Evolutionary conservation across 1,140 invertebrate genomes (phyloP).

Genomic region (Anadara kagoshimensis): DNA sequence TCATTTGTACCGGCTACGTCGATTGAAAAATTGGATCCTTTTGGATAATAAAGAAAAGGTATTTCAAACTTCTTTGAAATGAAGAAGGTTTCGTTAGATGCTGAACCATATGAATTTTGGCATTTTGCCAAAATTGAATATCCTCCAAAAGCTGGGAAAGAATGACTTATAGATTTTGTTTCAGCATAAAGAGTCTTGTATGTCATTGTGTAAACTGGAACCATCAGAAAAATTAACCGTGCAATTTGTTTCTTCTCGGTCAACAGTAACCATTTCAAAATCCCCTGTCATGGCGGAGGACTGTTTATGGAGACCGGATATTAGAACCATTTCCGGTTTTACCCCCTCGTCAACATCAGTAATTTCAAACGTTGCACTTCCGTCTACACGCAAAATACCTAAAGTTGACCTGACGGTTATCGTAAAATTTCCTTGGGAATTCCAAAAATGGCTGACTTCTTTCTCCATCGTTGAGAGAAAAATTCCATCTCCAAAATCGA

Average conservation of each 20-base stretch:
- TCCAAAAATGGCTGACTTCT: conserved; percentile 58
- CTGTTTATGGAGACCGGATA: conserved; percentile 37
- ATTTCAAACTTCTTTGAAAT: conserved; percentile 31
- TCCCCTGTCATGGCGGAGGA: conserved; percentile 23
- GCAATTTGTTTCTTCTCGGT: conserved; percentile 42
- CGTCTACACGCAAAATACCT: conserved; percentile 42
- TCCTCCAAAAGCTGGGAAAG: conserved; percentile 6
- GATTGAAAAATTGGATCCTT: background rate
- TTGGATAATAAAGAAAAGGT: conserved; percentile 22
- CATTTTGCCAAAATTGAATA: conserved; percentile 15
- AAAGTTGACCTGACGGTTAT: conserved; percentile 56
- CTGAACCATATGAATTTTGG: conserved; percentile 17
- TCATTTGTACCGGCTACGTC: conserved; percentile 13
- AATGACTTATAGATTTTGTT: too few species aligned
- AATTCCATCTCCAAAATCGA: conserved; percentile 66
- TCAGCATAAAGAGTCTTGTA: background rate
- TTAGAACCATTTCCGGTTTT: conserved; percentile 50
- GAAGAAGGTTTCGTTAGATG: conserved; percentile 8
- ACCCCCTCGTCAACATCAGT: conserved; percentile 60
- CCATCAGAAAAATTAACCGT: conserved; percentile 40
- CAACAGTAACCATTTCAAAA: conserved; percentile 29
- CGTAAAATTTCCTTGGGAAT: conserved; percentile 46
- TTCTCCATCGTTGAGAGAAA: conserved; percentile 26
- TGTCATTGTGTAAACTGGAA: background rate
- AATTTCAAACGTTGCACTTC: conserved; percentile 37